Base-by-base conservation (phyloP, 2,888 invertebrate genomes). In the Melanotus villosus region DNA sequence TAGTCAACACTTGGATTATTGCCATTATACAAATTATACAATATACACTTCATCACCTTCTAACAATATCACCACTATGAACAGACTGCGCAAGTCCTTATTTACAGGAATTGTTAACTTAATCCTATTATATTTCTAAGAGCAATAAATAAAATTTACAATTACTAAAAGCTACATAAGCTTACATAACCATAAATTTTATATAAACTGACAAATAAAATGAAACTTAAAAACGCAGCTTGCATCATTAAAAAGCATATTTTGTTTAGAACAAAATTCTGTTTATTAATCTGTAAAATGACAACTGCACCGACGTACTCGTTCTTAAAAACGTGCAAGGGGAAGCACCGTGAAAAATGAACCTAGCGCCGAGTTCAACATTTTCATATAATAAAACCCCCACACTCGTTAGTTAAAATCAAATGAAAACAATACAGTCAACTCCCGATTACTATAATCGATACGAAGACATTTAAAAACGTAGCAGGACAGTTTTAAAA, bases 1-100 rank as follows among this genome's bases (percentile, higher is more conserved):
- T 74, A 71, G 76, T 75, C 74, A 75, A 78, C 77, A 77, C 71
- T 74, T 74, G 72, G 68, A 65, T 79, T 79, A 79, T 80, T 79
- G 80, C 79, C 80, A 79, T 76, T 77, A 75, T 76, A 77, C 71
- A 76, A 78, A 76, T 77, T 77, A 74, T 77, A 78, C 77, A 78
- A 77, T 77, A 72, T 75, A 79, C 74, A 77, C 65, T 65, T 59
- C 18, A 70, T 68, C 74, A 74, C 73, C 75, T 68, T 60, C 75
- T 74, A 77, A 76, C 77, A 76, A 76, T 75, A 74, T 65, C 73
- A 74, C 71, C 65, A 68, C 71, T 69, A 36, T 58, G 12, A 47
- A 23, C 19, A 47, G 21, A 23, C 14, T 47, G 47, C 23, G 43
- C 23, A 58, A 58, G 62, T 72, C 62, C 56, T 50, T 71, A 69